Conservation (phyloP, 1,140 invertebrate species). For the Dendrolimus punctatus region DNA sequence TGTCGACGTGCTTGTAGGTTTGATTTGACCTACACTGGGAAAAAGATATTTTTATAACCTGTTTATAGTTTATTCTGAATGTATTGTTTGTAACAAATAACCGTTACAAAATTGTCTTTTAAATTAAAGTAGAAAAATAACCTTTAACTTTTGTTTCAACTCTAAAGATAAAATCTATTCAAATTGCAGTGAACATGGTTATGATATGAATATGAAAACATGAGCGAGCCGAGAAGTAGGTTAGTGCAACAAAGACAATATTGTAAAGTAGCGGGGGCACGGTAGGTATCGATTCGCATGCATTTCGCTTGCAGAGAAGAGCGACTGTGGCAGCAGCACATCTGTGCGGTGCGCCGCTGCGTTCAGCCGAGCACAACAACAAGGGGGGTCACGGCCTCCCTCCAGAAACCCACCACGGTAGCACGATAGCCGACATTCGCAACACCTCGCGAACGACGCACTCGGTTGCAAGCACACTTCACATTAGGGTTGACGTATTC, state of each 20-base stretch:
- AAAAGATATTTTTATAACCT: too few relatives aligned
- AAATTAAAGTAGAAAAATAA: too few relatives aligned
- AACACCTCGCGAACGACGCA: slow-evolving; percentile 62
- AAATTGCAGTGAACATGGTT: too few relatives aligned
- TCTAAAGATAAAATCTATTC: too few relatives aligned
- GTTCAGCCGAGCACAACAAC: slow-evolving; percentile 37
- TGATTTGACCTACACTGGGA: too few relatives aligned
- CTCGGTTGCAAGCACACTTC: slow-evolving; percentile 47
- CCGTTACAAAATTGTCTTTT: too few relatives aligned
- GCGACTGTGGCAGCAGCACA: slow-evolving; percentile 26
- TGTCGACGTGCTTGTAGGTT: too few relatives aligned
- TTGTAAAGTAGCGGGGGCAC: slow-evolving; percentile 37
- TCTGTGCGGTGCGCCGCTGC: slow-evolving; percentile 46
- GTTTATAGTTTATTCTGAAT: too few relatives aligned
- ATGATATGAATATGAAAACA: too few relatives aligned
- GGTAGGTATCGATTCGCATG: slow-evolving; percentile 51
- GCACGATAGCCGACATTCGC: slow-evolving; percentile 57
- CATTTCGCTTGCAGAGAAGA: slow-evolving; percentile 38
- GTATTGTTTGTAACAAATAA: too few relatives aligned
- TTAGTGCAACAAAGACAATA: slow-evolving; percentile 62
- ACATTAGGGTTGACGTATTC: slow-evolving; percentile 33
- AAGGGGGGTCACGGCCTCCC: slow-evolving; percentile 15
- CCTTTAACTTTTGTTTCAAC: too few relatives aligned
- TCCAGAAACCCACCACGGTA: slow-evolving; percentile 21
- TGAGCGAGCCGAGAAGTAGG: slow-evolving; percentile 35